Evolutionary conservation across 2,113 vertebrate species (phyloP).

Genomic region (Pollimyrus isidori): DNA sequence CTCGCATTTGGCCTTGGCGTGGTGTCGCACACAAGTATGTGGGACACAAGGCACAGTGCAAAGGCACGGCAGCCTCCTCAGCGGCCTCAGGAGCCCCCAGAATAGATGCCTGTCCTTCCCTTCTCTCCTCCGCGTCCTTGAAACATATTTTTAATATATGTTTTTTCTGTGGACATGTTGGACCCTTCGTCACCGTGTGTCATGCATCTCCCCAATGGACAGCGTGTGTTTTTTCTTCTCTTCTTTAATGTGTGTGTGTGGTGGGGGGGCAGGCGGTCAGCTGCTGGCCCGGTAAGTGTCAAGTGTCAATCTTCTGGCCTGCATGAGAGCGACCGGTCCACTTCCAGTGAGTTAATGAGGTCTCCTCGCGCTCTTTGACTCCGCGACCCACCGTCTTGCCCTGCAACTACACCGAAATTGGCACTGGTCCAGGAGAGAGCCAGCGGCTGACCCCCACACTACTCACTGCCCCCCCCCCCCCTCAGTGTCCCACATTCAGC

Average conservation of each 20-base stretch:
- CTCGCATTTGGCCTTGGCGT: too few species aligned
- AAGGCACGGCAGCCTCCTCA: neutral
- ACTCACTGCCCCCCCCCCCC: neutral
- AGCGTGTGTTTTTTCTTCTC: neutral
- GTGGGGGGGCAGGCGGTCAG: neutral
- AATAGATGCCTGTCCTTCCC: neutral
- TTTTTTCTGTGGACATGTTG: neutral
- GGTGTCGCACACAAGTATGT: neutral
- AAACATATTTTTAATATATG: neutral
- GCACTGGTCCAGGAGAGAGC: neutral
- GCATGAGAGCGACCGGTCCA: neutral
- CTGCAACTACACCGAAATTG: neutral
- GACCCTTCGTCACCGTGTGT: neutral
- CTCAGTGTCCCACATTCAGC: neutral
- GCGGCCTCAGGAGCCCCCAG: conserved; percentile 6
- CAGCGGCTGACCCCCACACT: neutral
- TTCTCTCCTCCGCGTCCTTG: neutral
- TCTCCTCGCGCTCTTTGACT: neutral
- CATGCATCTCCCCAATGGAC: neutral
- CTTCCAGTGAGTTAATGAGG: neutral
- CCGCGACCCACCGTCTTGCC: neutral
- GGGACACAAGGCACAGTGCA: neutral
- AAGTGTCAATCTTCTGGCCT: neutral
- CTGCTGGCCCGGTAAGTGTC: neutral
- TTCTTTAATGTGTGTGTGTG: neutral